Base-by-base conservation (phyloP, 2,113 vertebrate species). In the Triplophysa tibetana region DNA sequence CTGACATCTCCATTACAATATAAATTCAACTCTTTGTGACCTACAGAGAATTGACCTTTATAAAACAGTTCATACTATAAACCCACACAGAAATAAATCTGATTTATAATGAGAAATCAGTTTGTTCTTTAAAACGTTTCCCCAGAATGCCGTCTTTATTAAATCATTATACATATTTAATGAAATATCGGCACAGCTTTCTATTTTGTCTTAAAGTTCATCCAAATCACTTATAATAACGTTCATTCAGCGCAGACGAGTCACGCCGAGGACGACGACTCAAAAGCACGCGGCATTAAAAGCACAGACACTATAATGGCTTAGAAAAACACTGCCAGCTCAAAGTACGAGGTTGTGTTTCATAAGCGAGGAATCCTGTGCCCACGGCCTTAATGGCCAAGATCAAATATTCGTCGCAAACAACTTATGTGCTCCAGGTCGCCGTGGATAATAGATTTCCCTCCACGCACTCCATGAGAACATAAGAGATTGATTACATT, bases 401-500 rank as follows among this genome's bases (percentile, higher is more conserved):
- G 56, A 78, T 79, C 65, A 81, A 84, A 81, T 64, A 79, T 79
- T 81, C 78, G 70, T 78, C 70, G 64, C 56, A 21, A 67, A 75
- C 75, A 84, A 78, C 43, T 16, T 45, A 48, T 73, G 69, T 63
- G 29, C 77, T 70, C 12, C 61, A 81, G 74, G 38, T 41, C 58
- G 26, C 26, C 24, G 10, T 67, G 50, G 54, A 64, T 84, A 84
- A 84, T 79, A 63, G 64, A 79, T 81, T 77, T 80, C 70, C 61
- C 61, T 75, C 24, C 11, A 23, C 60, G 65, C 70, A 70, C 62
- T 78, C 69, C 83, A 81, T 81, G 79, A 78, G 74, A 67, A 75
- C 56, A 48, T 70, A 79, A 75, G 81, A 67, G 79, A 81, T 67
- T 78, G 70, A 81, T 84, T 81, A 81, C 75, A 70, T 70, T 70